Percentiles rank a stretch among this genome's conserved stretches.
Conservation (phyloP, 1,140 invertebrate genomes). For the Solenopsis invicta region DNA sequence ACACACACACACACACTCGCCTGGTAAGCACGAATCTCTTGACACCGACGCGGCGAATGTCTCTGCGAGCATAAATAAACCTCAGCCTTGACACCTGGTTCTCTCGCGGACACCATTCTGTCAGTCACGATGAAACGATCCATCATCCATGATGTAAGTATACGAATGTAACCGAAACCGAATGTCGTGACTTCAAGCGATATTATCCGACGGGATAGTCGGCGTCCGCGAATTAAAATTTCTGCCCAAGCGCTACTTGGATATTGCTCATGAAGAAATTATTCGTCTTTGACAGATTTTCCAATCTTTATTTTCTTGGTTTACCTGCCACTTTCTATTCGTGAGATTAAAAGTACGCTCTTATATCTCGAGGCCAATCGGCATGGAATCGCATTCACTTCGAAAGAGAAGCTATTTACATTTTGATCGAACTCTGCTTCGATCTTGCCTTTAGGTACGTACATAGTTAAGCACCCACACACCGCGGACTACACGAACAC, state of each 20-base stretch:
- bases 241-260: background rate
- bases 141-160: constrained; percentile 55
- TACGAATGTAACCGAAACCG: constrained; percentile 22
- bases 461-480: background rate
- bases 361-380: background rate
- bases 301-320: background rate
- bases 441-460: background rate
- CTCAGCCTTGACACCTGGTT: constrained; percentile 72
- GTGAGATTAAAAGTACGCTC: background rate
- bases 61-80: constrained; percentile 60
- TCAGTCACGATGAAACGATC: constrained; percentile 57
- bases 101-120: constrained; percentile 49
- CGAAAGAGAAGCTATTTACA: background rate
- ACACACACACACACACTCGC: background rate
- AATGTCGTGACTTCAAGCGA: constrained; percentile 6
- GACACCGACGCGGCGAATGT: background rate
- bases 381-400: background rate
- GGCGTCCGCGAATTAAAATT: constrained; percentile 13
- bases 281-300: background rate
- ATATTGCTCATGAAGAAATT: background rate
- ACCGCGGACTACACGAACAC: background rate
- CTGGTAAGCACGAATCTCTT: constrained; percentile 19
- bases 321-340: background rate
- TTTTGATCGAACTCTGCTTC: constrained; percentile 1
- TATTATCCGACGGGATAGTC: background rate